These are phyloP conservation scores for Temnothorax curvispinosus DNA, from an alignment of 1,140 invertebrate species.

Conservation along the genomic window DNA sequence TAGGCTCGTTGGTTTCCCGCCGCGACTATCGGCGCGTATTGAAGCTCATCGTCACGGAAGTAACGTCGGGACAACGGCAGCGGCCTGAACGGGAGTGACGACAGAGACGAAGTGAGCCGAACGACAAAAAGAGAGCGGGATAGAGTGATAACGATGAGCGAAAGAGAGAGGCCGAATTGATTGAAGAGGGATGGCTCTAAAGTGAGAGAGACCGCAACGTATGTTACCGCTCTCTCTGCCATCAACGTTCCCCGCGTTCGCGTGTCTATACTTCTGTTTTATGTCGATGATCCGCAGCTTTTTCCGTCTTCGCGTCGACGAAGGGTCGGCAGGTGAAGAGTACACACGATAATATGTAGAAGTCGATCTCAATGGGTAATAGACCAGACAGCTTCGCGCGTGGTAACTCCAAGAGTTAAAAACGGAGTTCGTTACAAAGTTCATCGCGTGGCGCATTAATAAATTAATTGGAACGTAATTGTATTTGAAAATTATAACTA, in stretches of 20 bases:
- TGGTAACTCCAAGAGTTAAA: constrained; percentile 43
- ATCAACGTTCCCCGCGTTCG: constrained; percentile 37
- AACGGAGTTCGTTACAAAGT: constrained; percentile 22
- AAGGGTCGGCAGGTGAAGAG: constrained; percentile 38
- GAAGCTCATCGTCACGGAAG: constrained; percentile 85
- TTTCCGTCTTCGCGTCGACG: constrained; percentile 60
- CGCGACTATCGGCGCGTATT: constrained; percentile 85
- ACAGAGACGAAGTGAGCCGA: constrained; percentile 63
- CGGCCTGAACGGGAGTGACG: constrained; percentile 77
- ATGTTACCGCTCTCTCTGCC: constrained; percentile 65
- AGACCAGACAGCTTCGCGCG: constrained; percentile 19
- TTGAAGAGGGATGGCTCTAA: constrained; percentile 24
- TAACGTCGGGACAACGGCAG: constrained; percentile 85
- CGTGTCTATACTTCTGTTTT: constrained; percentile 70
- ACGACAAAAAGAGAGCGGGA: constrained; percentile 49
- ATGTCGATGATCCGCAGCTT: constrained; percentile 68
- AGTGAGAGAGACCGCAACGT: constrained; percentile 67
- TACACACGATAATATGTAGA: constrained; percentile 19
- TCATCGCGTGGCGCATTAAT: neutral
- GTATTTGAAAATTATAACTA: constrained; percentile 13
- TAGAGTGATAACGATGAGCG: constrained; percentile 42
- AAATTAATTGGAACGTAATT: constrained; percentile 44
- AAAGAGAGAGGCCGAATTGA: constrained; percentile 24
- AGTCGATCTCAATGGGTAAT: constrained; percentile 43
- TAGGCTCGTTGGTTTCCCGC: constrained; percentile 84